Evolutionary conservation across 2,113 vertebrate genomes (phyloP), one percentile per base, ranked within the genome.

Genomic region (Fregata magnificens): DNA sequence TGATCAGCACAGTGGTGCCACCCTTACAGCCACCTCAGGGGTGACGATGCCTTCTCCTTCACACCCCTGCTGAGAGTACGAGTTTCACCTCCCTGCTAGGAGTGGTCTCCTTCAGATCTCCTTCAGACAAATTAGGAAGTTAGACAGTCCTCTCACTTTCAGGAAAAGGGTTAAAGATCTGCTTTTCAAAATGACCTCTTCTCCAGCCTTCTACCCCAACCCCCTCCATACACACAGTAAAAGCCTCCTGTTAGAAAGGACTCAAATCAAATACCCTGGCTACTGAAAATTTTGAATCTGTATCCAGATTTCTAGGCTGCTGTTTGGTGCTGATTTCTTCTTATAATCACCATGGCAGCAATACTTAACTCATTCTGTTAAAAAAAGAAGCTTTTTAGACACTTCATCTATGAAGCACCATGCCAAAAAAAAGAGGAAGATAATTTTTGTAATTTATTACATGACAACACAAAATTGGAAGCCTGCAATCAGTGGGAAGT

Each of bases 401-500:
- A 59, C 21, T 91, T 95, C 81, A 40, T 81, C 82, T 96, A 36
- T 76, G 77, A 94, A 88, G 73, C 52, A 79, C 44, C 42, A 49
- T 45, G 58, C 79, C 9, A 62, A 72, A 86, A 77, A 38, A 76
- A 65, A 52, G 16, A 10, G 1, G 4, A 74, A 49, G 72, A 87
- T 82, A 88, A 88, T 92, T 96, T 93, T 92, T 88, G 42, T 82
- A 93, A 92, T 95, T 95, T 96, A 91, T 96, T 93, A 63, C 66
- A 91, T 82, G 93, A 91, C 77, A 92, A 97, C 91, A 95, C 70
- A 95, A 91, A 97, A 95, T 93, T 96, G 94, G 92, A 97, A 97
- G 78, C 61, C 88, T 92, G 78, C 88, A 95, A 95, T 96, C 96
- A 95, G 93, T 94, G 88, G 93, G 96, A 97, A 95, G 91, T 96